Base-by-base conservation (phyloP, 1,140 invertebrate species). In the Papilio xuthus region DNA sequence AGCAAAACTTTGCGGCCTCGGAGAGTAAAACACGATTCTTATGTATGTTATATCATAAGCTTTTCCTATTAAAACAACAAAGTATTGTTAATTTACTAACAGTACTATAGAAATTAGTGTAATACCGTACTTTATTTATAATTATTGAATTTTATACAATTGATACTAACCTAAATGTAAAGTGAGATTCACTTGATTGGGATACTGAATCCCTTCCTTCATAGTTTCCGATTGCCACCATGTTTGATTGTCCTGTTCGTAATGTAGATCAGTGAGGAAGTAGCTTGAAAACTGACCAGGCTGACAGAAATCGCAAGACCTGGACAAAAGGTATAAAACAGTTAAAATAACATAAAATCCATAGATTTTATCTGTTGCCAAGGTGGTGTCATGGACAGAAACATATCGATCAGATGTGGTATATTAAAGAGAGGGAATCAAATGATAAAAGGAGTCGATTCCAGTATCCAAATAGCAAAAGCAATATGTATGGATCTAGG, bases 221-320 rank as follows among this genome's bases (percentile, higher is more conserved):
- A 99, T 99, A 0, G 99, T 99, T 86, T 99, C 98, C 3, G 98
- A 99, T 89, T 99, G 99, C 99, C 99, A 99, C 98, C 98, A 99
- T 0, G 99, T 99, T 80, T 96, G 96, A 88, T 98, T 97, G 63
- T 98, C 96, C 80, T 97, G 96, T 80, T 97, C 97, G 84, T 96
- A 96, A 83, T 99, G 97, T 85, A 98, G 95, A 92, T 99, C 99
- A 0, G 98, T 99, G 71, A 99, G 94, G 89, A 95, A 98, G n/a
- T 94, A 90, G 0, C 97, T 95, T 4, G 96, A 96, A 93, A 98
- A 97, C 71, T 96, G 95, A 1, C 95, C 95, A 0, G 88, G 79
- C 86, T 95, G 85, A 85, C 97, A 97, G 37, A 93, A 92, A 69
- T 97, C 95, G 84, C 97, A 97, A 0, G 95, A 92, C 80, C 92